A percentile compares a stretch with the other conserved stretches of the same genome.
phyloP scores from a whole-genome alignment of 92 coral and sea anemone species.

The Meandrina meandrites region DNA sequence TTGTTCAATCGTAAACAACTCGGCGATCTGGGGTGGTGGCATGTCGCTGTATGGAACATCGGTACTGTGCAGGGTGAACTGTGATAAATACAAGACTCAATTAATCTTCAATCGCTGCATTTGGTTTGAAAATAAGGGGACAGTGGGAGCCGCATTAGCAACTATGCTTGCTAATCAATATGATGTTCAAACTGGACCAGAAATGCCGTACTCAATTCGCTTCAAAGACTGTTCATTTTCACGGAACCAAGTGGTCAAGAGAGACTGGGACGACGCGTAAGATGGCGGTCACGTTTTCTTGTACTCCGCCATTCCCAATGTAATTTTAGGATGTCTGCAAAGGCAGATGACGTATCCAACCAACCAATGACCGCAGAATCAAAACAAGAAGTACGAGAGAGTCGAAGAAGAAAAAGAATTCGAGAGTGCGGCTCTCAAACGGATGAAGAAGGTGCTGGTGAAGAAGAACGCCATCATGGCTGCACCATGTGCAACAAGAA shows the following conservation, averaged over 20 bases:
- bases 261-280: no score
- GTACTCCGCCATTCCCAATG: no score
- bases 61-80: background rate
- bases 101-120: background rate
- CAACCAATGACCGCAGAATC: no score
- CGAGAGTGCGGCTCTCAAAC: no score
- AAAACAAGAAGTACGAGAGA: no score
- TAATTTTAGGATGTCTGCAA: no score
- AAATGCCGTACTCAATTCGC: slow-evolving; percentile 61
- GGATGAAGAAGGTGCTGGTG: no score
- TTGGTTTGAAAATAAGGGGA: slow-evolving; percentile 66
- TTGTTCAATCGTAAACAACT: slow-evolving; percentile 54
- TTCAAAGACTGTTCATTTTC: slow-evolving; percentile 44
- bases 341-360: no score
- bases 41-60: slow-evolving; percentile 65
- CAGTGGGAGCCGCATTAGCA: slow-evolving; percentile 82
- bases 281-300: no score
- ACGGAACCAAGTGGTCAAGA: slow-evolving; percentile 39
- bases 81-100: background rate
- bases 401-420: no score
- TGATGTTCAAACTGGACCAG: slow-evolving; percentile 78
- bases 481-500: no score
- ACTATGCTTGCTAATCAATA: slow-evolving; percentile 74
- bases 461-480: no score
- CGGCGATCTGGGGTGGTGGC: slow-evolving; percentile 76